Evolutionary conservation across 2,888 invertebrate genomes (phyloP).

Genomic region (Lagria hirta): DNA sequence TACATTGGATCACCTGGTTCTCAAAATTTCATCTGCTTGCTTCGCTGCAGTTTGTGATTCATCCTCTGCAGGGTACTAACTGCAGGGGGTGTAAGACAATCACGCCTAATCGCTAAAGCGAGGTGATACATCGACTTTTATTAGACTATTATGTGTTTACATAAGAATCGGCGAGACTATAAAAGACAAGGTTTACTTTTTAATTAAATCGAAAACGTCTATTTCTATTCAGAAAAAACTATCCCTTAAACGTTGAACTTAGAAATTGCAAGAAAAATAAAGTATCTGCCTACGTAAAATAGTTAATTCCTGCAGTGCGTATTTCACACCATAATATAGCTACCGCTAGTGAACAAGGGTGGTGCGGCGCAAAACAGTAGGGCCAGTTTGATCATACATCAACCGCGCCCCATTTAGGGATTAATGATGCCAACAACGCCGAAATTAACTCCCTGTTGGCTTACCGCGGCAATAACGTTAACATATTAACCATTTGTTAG

Average conservation of each 20-base stretch:
- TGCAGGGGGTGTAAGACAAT: constrained; percentile 25
- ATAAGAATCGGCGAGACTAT: constrained; percentile 22
- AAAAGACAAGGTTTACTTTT: too few species aligned
- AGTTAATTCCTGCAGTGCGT: background rate
- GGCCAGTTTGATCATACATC: constrained; percentile 54
- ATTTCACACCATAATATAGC: constrained; percentile 1
- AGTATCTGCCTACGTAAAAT: too few species aligned
- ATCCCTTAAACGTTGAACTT: too few species aligned
- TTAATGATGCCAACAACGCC: constrained; percentile 57
- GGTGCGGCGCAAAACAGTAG: constrained; percentile 28
- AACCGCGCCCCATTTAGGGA: constrained; percentile 58
- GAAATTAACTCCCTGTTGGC: constrained; percentile 57
- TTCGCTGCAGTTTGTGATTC: constrained; percentile 44
- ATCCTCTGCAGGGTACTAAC: constrained; percentile 38
- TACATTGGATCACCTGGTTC: constrained; percentile 38
- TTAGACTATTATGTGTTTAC: constrained; percentile 39
- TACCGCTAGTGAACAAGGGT: constrained; percentile 8
- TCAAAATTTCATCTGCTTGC: constrained; percentile 45
- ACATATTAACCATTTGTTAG: constrained; percentile 58
- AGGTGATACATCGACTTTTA: constrained; percentile 41
- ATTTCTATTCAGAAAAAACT: too few species aligned
- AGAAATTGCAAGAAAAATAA: too few species aligned
- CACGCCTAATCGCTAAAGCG: constrained; percentile 31
- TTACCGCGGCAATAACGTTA: constrained; percentile 57
- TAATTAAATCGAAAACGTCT: too few species aligned